phyloP scores from a whole-genome alignment of 2,888 invertebrate species.

The Timandra comae region DNA sequence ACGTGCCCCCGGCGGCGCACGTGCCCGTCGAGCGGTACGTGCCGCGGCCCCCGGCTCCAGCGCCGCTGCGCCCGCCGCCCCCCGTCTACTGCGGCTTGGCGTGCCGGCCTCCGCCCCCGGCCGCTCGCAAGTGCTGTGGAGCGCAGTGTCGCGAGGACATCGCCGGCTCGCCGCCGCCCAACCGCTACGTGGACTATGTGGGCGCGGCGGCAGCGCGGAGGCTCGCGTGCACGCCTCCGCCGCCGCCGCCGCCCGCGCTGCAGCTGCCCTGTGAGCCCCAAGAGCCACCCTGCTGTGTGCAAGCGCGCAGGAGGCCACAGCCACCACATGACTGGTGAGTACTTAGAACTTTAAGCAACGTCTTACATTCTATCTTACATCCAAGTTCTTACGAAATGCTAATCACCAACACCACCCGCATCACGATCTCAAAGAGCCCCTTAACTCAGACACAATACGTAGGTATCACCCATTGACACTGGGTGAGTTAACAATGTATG shows the following conservation, averaged over 20 bases:
- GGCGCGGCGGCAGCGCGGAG: slow-evolving; percentile 79
- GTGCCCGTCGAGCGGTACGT: slow-evolving; percentile 84
- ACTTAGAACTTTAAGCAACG: too few species aligned
- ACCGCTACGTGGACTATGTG: slow-evolving; percentile 79
- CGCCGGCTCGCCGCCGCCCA: slow-evolving; percentile 59
- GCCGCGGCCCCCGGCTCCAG: slow-evolving; percentile 76
- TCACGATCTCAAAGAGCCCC: too few species aligned
- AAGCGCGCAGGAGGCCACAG: slow-evolving; percentile 74
- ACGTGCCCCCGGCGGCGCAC: slow-evolving; percentile 82
- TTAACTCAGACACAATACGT: too few species aligned
- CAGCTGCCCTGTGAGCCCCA: slow-evolving; percentile 68
- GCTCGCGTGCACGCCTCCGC: slow-evolving; percentile 71
- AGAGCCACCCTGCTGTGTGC: slow-evolving; percentile 76
- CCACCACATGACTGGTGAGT: slow-evolving; percentile 79
- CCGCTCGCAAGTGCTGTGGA: slow-evolving; percentile 64
- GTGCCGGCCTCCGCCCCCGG: slow-evolving; percentile 60
- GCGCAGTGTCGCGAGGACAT: slow-evolving; percentile 67
- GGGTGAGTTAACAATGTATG: too few species aligned
- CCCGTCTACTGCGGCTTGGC: slow-evolving; percentile 76
- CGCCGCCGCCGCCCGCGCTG: slow-evolving; percentile 65
- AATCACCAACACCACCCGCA: too few species aligned
- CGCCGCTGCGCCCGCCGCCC: slow-evolving; percentile 62
- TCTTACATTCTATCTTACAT: too few species aligned
- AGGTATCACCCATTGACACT: too few species aligned
- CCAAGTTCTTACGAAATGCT: too few species aligned